A percentile compares a stretch with the other conserved stretches of the same genome.
phyloP scores from a whole-genome alignment of 2,888 invertebrate genomes.

The Onthophagus sagittarius region DNA sequence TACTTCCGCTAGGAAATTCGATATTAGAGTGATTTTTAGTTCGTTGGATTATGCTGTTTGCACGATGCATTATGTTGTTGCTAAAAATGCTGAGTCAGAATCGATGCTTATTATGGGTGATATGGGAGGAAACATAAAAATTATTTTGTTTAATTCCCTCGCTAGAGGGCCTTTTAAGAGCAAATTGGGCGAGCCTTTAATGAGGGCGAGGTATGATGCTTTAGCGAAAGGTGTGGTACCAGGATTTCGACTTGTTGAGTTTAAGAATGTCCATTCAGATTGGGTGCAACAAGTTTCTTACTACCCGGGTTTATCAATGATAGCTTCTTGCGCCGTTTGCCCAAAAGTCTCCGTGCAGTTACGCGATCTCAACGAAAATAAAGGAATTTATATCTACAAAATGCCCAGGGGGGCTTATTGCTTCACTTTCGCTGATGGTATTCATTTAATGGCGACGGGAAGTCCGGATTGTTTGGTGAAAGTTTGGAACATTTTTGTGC shows the following conservation, averaged over 20 bases:
- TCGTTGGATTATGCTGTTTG: conserved; percentile 59
- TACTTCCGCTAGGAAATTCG: conserved; percentile 69
- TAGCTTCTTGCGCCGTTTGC: conserved; percentile 58
- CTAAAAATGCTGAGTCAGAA: conserved; percentile 53
- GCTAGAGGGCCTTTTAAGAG: conserved; percentile 69
- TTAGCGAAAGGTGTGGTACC: conserved; percentile 38
- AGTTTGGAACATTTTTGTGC: conserved; percentile 79
- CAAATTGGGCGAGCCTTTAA: conserved; percentile 58
- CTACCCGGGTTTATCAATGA: conserved; percentile 61
- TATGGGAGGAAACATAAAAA: conserved; percentile 64
- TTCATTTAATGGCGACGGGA: conserved; percentile 63
- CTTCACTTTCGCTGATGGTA: conserved; percentile 58
- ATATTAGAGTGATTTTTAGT: conserved; percentile 65
- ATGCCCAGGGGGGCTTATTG: conserved; percentile 61
- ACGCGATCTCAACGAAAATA: conserved; percentile 57
- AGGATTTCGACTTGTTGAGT: conserved; percentile 45
- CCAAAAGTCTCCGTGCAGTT: conserved; percentile 55
- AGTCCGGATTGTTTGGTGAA: conserved; percentile 69
- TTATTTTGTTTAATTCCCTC: conserved; percentile 60
- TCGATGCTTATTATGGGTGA: conserved; percentile 71
- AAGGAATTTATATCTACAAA: conserved; percentile 56
- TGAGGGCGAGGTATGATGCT: conserved; percentile 50
- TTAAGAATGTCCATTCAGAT: conserved; percentile 58
- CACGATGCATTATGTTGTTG: conserved; percentile 61
- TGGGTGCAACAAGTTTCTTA: conserved; percentile 70